Evolutionary conservation across 1,140 invertebrate species (phyloP), one percentile per base, ranked within the genome.

Genomic region (Pogonomyrmex barbatus): DNA sequence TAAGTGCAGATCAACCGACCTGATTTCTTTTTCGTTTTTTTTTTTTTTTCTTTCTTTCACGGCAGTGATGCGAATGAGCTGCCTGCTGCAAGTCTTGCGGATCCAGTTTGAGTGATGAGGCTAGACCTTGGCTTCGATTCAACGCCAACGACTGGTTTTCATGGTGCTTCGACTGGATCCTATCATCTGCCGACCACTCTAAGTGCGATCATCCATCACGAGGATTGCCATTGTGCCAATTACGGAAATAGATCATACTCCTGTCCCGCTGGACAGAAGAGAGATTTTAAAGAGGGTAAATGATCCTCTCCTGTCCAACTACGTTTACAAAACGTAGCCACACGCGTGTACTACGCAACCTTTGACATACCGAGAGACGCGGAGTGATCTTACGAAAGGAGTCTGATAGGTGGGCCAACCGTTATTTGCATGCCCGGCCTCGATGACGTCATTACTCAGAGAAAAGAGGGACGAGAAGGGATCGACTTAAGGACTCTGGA

Each of bases 111-210:
- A 91, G 89, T 87, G 83, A 90, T 90, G 89, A 86, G 65, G 73
- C 89, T 90, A 90, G 89, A 90, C 87, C 89, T 90, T 90, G 89
- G 89, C 87, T 90, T 90, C 78, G 83, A 90, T 88, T 89, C 87
- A 87, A 85, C 84, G 87, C 81, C 89, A 91, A 90, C 75, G 89
- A 87, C 90, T 90, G 90, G 89, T 91, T 90, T 89, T 90, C 89
- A 90, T 87, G 70, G 58, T 70, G 84, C 89, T 88, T 89, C 75
- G 75, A 91, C 90, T 91, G 87, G 89, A 89, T 90, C 87, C 85
- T 58, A 73, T 45, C 63, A 42, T 62, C 86, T 73, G 24, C 87
- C 60, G 24, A n/a, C 24, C 10, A 60, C 54, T 62, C 17, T 17
- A 30, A 73, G 79, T 47, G 8, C 42, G 33, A 75, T 83, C 67